A percentile compares a stretch with the other conserved stretches of the same genome.
Evolutionary conservation across 2,888 invertebrate genomes (phyloP).

Genomic region (Eilema depressum): DNA sequence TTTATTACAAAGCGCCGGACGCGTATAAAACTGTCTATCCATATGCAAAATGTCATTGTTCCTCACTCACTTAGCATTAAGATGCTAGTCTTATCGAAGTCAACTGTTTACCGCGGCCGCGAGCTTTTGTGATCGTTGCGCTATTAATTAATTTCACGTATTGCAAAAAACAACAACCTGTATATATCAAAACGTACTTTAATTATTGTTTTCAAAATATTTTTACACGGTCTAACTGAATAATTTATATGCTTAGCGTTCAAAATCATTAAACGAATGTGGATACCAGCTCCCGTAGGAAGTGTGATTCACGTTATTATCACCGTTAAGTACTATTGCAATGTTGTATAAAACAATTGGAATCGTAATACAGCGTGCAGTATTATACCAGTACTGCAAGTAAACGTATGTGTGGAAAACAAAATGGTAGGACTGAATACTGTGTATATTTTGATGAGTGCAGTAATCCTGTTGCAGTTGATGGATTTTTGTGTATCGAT

Average conservation of each 20-base stretch:
- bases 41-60: conserved; percentile 70
- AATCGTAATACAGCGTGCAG: conserved; percentile 31
- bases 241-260: neutral
- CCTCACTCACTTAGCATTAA: conserved; percentile 39
- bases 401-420: conserved; percentile 30
- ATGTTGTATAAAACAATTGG: conserved; percentile 37
- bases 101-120: conserved; percentile 44
- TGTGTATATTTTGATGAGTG: conserved; percentile 23
- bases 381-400: conserved; percentile 20
- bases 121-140: conserved; percentile 37
- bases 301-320: conserved; percentile 30
- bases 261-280: conserved; percentile 18
- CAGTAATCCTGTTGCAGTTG: conserved; percentile 20
- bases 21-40: conserved; percentile 63
- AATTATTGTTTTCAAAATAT: conserved; percentile 27
- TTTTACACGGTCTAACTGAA: conserved; percentile 12
- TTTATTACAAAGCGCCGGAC: conserved; percentile 63
- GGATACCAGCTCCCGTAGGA: conserved; percentile 30
- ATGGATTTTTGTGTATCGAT: conserved; percentile 31
- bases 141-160: conserved; percentile 21
- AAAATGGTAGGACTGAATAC: conserved; percentile 29
- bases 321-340: conserved; percentile 12
- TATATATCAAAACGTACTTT: conserved; percentile 28
- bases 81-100: conserved; percentile 43
- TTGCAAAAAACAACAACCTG: conserved; percentile 32